Conservation (phyloP, 2,888 invertebrate species). For the Bibio marci region DNA sequence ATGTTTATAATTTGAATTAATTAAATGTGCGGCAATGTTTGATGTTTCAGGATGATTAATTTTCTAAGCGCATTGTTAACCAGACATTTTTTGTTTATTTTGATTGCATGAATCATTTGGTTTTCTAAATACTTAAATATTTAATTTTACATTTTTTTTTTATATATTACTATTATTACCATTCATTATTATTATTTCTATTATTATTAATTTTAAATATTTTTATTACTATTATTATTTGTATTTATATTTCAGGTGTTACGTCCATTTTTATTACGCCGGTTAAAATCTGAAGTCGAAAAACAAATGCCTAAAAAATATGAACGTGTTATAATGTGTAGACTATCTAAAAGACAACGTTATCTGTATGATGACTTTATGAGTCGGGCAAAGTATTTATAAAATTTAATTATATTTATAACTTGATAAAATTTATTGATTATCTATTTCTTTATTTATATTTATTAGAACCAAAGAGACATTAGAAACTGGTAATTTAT, state of each 20-base stretch:
- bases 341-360: conserved; percentile 88
- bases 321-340: conserved; percentile 87
- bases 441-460: conserved; percentile 1
- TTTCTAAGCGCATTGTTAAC: too few species aligned
- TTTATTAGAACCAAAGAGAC: conserved; percentile 77
- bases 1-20: too few species aligned
- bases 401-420: conserved; percentile 7
- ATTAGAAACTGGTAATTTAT: conserved; percentile 76
- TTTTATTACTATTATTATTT: too few species aligned
- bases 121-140: too few species aligned
- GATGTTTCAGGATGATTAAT: too few species aligned
- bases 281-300: conserved; percentile 89
- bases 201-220: too few species aligned
- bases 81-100: too few species aligned
- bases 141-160: too few species aligned
- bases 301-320: conserved; percentile 95
- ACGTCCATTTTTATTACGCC: conserved; percentile 79
- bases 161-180: too few species aligned
- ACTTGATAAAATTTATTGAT: conserved; percentile 3
- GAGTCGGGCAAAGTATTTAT: conserved; percentile 76
- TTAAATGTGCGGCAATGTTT: too few species aligned
- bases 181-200: too few species aligned
- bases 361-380: conserved; percentile 99
- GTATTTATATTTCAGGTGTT: conserved; percentile 61
- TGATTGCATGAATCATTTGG: too few species aligned